Percentiles rank a stretch among this genome's conserved stretches.
These are phyloP conservation scores for Diachasmimorpha longicaudata DNA, from an alignment of 1,140 invertebrate species.

Conservation along the genomic window DNA sequence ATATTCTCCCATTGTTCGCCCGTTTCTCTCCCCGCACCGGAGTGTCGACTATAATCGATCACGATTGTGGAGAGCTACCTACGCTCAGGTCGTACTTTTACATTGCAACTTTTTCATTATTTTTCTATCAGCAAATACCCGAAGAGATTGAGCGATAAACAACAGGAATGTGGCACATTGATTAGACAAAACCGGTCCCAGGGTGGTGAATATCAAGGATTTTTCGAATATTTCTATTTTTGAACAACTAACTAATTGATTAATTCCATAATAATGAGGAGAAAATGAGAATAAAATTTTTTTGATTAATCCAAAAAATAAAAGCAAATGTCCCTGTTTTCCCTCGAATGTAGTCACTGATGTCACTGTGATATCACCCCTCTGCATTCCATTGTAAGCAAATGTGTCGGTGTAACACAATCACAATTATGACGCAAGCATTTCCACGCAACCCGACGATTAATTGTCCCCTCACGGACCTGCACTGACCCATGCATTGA, in stretches of 20 bases:
- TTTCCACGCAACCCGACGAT: conserved; percentile 2
- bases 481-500: conserved; percentile 3
- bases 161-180: not conserved
- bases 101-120: not conserved
- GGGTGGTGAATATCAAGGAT: too few species aligned
- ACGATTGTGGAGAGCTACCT: conserved; percentile 11
- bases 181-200: not conserved
- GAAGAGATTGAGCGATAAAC: not conserved
- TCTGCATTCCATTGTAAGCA: conserved; percentile 8
- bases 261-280: too few species aligned
- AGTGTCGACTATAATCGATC: conserved; percentile 24
- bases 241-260: too few species aligned
- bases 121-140: not conserved
- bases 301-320: not conserved
- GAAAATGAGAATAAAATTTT: not conserved
- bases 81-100: not conserved
- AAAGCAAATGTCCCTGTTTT: not conserved
- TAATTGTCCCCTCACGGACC: not conserved
- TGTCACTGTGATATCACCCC: not conserved
- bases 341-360: not conserved
- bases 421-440: conserved; percentile 26
- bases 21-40: not conserved
- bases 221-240: too few species aligned
- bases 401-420: conserved; percentile 16
- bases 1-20: conserved; percentile 20